Evolutionary conservation across 2,888 invertebrate species (phyloP).

Genomic region (Cenopis cana): DNA sequence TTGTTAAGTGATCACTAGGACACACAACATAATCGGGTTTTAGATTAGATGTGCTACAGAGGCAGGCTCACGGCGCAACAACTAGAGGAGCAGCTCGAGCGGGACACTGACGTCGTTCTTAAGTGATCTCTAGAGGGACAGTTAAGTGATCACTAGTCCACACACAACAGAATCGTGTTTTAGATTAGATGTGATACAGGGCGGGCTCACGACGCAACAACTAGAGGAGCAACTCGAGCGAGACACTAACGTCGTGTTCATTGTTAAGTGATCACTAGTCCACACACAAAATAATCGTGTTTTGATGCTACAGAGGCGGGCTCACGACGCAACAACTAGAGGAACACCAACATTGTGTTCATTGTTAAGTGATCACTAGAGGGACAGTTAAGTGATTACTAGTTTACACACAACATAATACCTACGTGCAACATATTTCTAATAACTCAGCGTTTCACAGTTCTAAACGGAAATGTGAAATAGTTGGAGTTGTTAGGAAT

Average conservation of each 20-base stretch:
- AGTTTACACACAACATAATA: not conserved
- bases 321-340: not conserved
- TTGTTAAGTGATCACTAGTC: not conserved
- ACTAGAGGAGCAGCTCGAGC: slow-evolving; percentile 86
- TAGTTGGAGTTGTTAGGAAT: no score
- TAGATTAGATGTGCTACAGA: slow-evolving; percentile 89
- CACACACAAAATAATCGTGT: no score
- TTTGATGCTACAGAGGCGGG: no score
- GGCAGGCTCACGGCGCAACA: slow-evolving; percentile 89
- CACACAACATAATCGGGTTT: no score
- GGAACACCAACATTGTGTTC: not conserved
- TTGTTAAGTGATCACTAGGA: no score
- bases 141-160: not conserved
- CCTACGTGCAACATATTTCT: no score
- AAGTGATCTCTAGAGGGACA: no score
- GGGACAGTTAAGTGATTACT: no score
- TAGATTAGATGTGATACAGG: no score
- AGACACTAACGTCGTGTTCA: not conserved
- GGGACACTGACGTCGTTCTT: not conserved
- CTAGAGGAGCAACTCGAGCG: no score
- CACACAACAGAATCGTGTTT: not conserved
- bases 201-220: not conserved
- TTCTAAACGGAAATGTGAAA: no score
- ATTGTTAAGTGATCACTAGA: not conserved
- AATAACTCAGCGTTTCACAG: no score